Percentiles rank a stretch among this genome's conserved stretches.
These are phyloP conservation scores for Lasioglossum morio DNA, from an alignment of 2,888 invertebrate species.

Conservation along the genomic window DNA sequence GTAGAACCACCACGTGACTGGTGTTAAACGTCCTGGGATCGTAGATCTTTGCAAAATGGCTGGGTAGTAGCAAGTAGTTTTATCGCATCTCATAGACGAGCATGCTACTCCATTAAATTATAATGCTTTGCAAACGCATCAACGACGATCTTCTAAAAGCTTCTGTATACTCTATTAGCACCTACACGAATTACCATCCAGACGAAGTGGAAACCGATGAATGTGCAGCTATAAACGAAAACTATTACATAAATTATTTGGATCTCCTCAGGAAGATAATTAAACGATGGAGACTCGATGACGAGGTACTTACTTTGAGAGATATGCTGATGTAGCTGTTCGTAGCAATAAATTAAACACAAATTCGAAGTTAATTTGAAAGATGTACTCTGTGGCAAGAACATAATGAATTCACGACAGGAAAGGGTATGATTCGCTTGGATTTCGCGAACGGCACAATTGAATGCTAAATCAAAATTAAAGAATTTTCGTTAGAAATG, in stretches of 20 bases:
- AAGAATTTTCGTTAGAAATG: too few species aligned
- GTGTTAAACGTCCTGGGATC: not conserved
- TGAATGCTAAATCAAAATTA: too few species aligned
- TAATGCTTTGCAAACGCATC: not conserved
- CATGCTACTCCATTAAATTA: not conserved
- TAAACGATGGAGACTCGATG: not conserved
- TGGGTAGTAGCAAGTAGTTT: not conserved
- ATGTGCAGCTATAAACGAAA: not conserved
- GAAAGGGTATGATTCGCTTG: not conserved
- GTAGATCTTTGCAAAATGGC: not conserved
- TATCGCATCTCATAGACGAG: not conserved
- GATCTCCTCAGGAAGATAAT: not conserved
- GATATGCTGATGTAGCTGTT: too few species aligned
- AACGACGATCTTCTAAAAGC: not conserved
- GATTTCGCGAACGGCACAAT: not conserved
- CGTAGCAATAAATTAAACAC: not conserved
- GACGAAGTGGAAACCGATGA: not conserved
- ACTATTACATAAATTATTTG: not conserved
- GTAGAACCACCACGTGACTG: not conserved
- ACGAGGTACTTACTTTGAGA: not conserved
- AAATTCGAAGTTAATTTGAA: not conserved
- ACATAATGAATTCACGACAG: not conserved
- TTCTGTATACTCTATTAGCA: not conserved
- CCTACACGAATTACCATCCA: not conserved
- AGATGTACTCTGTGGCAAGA: not conserved